Evolutionary conservation across 1,140 invertebrate genomes (phyloP).

Genomic region (Paramacrobiotus metropolitanus): DNA sequence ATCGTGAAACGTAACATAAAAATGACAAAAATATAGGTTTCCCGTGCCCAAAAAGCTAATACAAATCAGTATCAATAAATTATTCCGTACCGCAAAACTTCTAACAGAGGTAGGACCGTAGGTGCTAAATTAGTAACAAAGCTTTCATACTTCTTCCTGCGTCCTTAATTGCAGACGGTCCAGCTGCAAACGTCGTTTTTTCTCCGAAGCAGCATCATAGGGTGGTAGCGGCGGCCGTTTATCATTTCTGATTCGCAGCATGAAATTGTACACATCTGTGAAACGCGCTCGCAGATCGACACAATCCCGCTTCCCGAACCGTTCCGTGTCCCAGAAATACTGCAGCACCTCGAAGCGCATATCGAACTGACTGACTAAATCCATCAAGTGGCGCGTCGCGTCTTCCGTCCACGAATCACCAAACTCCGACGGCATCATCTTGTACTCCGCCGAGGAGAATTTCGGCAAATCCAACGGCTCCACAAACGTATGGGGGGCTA

Average conservation of each 20-base stretch:
- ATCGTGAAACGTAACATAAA: no score
- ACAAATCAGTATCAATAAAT: no score
- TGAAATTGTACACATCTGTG: constrained; percentile 1
- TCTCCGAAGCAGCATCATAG: background rate
- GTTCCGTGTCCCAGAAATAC: background rate
- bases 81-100: no score
- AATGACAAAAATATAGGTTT: no score
- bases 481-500: background rate
- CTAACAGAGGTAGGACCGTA: no score
- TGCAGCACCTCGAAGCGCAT: background rate
- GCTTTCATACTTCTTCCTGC: background rate
- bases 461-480: background rate
- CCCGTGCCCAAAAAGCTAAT: no score
- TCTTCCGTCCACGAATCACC: background rate
- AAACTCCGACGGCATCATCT: background rate
- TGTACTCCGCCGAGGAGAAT: background rate
- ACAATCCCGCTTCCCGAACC: background rate
- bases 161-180: background rate
- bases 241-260: background rate
- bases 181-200: background rate
- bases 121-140: no score
- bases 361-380: background rate
- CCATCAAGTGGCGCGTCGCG: background rate
- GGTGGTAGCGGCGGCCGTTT: background rate
- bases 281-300: constrained; percentile 2